A percentile compares a stretch with the other conserved stretches of the same genome.
These are phyloP conservation scores for Centropristis striata DNA, from an alignment of 2,113 vertebrate species.

Conservation along the genomic window DNA sequence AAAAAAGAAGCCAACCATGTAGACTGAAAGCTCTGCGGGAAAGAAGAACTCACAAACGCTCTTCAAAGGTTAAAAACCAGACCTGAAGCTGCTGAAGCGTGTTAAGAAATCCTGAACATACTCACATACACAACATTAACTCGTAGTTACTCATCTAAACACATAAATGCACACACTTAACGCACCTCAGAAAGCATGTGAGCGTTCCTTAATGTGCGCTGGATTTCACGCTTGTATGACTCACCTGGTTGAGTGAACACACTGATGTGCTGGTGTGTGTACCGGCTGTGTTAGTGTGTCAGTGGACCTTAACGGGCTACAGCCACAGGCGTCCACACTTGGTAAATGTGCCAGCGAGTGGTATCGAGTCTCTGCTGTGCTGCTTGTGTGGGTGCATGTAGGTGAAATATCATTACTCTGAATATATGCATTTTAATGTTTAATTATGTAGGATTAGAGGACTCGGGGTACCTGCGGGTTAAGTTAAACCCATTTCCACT, in stretches of 20 bases:
- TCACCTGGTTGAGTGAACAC: conserved; percentile 72
- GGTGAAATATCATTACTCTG: conserved; percentile 12
- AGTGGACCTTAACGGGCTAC: conserved; percentile 28
- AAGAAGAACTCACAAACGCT: conserved; percentile 15
- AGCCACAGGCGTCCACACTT: conserved; percentile 15
- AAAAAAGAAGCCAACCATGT: conserved; percentile 14
- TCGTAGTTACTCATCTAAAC: conserved; percentile 25
- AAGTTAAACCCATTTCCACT: conserved; percentile 6
- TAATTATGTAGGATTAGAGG: conserved; percentile 29
- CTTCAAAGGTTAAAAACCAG: conserved; percentile 11
- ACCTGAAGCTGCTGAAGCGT: conserved; percentile 40
- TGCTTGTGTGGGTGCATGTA: conserved; percentile 18
- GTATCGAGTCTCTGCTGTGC: background rate
- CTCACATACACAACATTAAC: conserved; percentile 31
- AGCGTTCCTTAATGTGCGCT: conserved; percentile 52
- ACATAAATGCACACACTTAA: conserved; percentile 35
- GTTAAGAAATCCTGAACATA: conserved; percentile 25
- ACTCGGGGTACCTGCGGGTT: conserved; percentile 10
- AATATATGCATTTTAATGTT: conserved; percentile 33
- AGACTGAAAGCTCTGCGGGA: background rate
- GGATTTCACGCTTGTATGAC: conserved; percentile 67
- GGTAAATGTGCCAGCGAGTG: background rate
- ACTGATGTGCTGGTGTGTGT: conserved; percentile 36
- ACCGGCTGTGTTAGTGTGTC: conserved; percentile 45
- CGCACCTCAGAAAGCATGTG: conserved; percentile 39